Evolutionary conservation across 2,113 vertebrate species (phyloP).

Genomic region (Connochaetes taurinus): DNA sequence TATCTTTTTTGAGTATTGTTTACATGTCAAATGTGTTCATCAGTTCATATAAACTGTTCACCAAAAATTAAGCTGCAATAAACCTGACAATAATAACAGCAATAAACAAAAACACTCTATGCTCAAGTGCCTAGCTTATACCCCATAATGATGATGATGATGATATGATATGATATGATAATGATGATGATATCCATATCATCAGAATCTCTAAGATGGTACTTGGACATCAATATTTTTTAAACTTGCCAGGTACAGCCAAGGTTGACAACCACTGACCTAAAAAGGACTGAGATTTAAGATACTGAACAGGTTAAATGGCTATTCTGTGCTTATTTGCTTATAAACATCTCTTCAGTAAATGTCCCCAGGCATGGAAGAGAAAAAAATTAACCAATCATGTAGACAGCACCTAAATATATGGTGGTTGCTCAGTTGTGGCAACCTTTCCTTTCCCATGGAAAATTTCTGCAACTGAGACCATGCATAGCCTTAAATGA

Average conservation of each 20-base stretch:
- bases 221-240: background rate
- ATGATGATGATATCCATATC: too few species aligned
- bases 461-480: background rate
- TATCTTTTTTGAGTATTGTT: background rate
- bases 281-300: background rate
- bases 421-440: too few species aligned
- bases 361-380: background rate
- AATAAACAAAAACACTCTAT: background rate
- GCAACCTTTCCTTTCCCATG: background rate
- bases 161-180: too few species aligned
- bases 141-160: too few species aligned
- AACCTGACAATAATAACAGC: background rate
- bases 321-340: background rate
- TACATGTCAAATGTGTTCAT: background rate
- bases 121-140: background rate
- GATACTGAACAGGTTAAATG: background rate
- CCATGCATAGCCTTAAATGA: background rate
- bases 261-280: background rate
- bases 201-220: background rate
- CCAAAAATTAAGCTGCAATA: background rate
- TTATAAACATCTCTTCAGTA: background rate
- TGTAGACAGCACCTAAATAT: background rate
- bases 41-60: background rate
- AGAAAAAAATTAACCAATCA: background rate
- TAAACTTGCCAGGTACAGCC: background rate